A percentile compares a stretch with the other conserved stretches of the same genome.
phyloP scores from a whole-genome alignment of 1,140 invertebrate genomes.

The Bacillus rossius region DNA sequence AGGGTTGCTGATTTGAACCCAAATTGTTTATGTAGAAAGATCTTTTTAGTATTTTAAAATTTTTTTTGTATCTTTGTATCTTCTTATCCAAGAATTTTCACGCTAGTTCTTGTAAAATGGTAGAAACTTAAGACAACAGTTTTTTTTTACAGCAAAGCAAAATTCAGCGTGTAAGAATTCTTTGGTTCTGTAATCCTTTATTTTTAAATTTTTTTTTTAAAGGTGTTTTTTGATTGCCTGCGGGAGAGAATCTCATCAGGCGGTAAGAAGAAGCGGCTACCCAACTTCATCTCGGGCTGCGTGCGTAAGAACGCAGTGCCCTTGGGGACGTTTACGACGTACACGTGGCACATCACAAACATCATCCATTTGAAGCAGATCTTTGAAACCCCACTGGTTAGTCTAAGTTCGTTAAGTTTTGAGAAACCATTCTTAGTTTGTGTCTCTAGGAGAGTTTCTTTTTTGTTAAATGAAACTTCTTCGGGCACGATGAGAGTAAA shows the following conservation, averaged over 20 bases:
- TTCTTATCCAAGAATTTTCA: too few species aligned
- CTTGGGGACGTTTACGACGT: conserved; percentile 64
- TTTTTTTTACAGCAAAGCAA: not conserved
- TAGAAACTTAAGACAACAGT: not conserved
- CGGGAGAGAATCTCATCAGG: conserved; percentile 60
- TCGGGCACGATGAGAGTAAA: too few species aligned
- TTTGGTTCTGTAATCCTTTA: not conserved
- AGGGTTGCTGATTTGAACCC: too few species aligned
- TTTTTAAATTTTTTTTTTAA: conserved; percentile 23
- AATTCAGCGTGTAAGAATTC: not conserved
- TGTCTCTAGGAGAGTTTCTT: not conserved
- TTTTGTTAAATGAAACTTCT: too few species aligned
- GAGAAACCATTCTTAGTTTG: not conserved
- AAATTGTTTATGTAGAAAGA: too few species aligned
- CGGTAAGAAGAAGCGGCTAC: conserved; percentile 59
- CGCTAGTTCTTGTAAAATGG: too few species aligned
- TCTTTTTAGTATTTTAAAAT: too few species aligned
- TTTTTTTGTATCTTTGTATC: too few species aligned
- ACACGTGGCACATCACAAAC: conserved; percentile 70
- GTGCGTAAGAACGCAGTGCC: conserved; percentile 56
- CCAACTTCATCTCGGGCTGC: conserved; percentile 54
- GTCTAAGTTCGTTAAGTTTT: conserved; percentile 9
- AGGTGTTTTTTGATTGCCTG: conserved; percentile 65
- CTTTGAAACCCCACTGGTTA: conserved; percentile 63
- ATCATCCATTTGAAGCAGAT: conserved; percentile 69